Evolutionary conservation across 2,888 invertebrate species (phyloP).

Genomic region (Girardia tigrina): DNA sequence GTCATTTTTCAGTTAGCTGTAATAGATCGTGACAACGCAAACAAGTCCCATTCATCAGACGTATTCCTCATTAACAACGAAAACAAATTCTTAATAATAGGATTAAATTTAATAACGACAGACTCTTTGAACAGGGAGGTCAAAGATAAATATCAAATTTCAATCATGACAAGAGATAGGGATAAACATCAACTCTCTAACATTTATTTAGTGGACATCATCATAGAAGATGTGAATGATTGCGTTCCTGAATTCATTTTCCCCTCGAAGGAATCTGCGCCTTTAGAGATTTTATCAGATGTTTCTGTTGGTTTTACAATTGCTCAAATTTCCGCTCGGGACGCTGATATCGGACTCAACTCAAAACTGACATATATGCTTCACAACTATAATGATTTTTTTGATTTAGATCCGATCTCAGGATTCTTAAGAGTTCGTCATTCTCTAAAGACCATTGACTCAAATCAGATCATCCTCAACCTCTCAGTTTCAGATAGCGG

Average conservation of each 20-base stretch:
- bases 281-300: not conserved
- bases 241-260: constrained; percentile 7
- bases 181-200: constrained; percentile 2
- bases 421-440: not conserved
- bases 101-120: not conserved
- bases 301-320: not conserved
- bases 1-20: not conserved
- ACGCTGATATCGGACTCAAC: not conserved
- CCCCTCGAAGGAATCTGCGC: constrained; percentile 9
- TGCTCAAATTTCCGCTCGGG: not conserved
- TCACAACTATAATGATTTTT: not conserved
- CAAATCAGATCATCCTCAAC: not conserved
- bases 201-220: not conserved
- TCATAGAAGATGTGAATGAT: not conserved
- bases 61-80: not conserved
- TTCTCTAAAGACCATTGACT: not conserved
- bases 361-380: not conserved
- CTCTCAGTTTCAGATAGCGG: not conserved
- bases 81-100: not conserved
- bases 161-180: not conserved
- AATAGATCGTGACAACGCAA: not conserved
- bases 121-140: not conserved
- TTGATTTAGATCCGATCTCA: not conserved
- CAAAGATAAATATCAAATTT: not conserved
- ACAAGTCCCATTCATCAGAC: not conserved